phyloP scores from a whole-genome alignment of 2,797 vertebrate species.

The Cygnus olor region DNA sequence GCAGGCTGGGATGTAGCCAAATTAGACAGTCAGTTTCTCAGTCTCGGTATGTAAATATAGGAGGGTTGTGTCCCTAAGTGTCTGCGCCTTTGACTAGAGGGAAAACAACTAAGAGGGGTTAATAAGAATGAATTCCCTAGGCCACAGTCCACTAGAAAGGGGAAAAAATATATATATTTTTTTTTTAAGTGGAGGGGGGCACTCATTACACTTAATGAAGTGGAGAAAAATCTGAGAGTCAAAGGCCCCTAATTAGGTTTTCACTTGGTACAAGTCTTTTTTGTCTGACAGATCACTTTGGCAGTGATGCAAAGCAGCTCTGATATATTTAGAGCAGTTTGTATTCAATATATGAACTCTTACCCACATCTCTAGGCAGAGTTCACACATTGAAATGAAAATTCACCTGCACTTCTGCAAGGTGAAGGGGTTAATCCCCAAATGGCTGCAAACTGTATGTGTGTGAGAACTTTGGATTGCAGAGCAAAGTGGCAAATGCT shows the following conservation, averaged over 20 bases:
- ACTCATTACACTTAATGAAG: background rate
- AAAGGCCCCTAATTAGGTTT: slow-evolving; percentile 58
- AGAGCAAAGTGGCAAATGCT: slow-evolving; percentile 55
- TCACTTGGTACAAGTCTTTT: slow-evolving; percentile 7
- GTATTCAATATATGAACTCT: background rate
- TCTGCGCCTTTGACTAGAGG: background rate
- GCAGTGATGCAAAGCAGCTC: background rate
- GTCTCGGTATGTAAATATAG: slow-evolving; percentile 40
- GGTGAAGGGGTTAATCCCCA: slow-evolving; percentile 64
- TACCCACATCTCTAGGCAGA: slow-evolving; percentile 4
- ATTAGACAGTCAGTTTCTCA: slow-evolving; percentile 37
- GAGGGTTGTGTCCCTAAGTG: background rate
- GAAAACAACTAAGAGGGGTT: slow-evolving; percentile 12
- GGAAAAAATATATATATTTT: background rate
- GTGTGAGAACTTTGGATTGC: slow-evolving; percentile 55
- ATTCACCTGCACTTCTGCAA: slow-evolving; percentile 50
- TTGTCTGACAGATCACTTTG: background rate
- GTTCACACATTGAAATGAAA: slow-evolving; percentile 38
- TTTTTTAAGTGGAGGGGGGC: background rate
- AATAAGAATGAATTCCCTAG: background rate
- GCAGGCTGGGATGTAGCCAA: slow-evolving; percentile 45
- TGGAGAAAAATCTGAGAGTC: slow-evolving; percentile 15
- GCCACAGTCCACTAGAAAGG: background rate
- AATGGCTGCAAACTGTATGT: slow-evolving; percentile 11
- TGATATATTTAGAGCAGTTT: background rate